phyloP scores from a whole-genome alignment of 2,888 invertebrate species.

The Latheticus oryzae region DNA sequence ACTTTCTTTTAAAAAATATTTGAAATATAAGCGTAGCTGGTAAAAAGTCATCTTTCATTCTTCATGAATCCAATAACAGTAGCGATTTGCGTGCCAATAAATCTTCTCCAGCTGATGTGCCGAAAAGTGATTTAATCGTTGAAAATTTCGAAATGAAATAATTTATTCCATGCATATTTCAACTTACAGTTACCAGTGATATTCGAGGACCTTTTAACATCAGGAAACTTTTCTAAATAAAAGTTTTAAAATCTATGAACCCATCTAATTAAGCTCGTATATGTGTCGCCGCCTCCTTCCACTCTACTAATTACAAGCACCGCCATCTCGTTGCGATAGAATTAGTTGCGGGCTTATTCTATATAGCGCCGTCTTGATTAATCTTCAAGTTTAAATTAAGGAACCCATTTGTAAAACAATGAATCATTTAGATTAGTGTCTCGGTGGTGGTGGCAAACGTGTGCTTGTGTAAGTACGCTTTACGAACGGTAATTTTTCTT shows the following conservation, averaged over 20 bases:
- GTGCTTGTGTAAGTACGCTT: background rate
- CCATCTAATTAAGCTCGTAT: slow-evolving; percentile 26
- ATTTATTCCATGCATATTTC: slow-evolving; percentile 30
- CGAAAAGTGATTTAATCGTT: slow-evolving; percentile 11
- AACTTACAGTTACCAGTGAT: slow-evolving; percentile 4
- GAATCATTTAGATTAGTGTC: slow-evolving; percentile 44
- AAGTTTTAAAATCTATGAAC: slow-evolving; percentile 19
- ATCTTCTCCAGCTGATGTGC: background rate
- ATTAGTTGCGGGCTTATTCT: slow-evolving; percentile 34
- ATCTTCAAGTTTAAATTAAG: slow-evolving; percentile 44
- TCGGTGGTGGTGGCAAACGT: background rate
- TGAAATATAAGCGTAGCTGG: no score
- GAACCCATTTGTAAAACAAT: slow-evolving; percentile 47
- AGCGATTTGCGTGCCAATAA: slow-evolving; percentile 3
- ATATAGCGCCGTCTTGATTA: slow-evolving; percentile 40
- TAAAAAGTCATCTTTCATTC: no score
- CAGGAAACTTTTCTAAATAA: slow-evolving; percentile 14
- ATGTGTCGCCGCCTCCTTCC: slow-evolving; percentile 15
- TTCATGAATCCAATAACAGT: slow-evolving; percentile 8
- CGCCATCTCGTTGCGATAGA: slow-evolving; percentile 30
- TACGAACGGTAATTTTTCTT: background rate
- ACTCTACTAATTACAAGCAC: slow-evolving; percentile 21
- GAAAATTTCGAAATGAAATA: slow-evolving; percentile 16
- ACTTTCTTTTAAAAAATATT: no score
- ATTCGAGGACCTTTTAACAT: slow-evolving; percentile 21